These are phyloP conservation scores for Tetrax tetrax DNA, from an alignment of 2,113 vertebrate genomes.

Conservation along the genomic window DNA sequence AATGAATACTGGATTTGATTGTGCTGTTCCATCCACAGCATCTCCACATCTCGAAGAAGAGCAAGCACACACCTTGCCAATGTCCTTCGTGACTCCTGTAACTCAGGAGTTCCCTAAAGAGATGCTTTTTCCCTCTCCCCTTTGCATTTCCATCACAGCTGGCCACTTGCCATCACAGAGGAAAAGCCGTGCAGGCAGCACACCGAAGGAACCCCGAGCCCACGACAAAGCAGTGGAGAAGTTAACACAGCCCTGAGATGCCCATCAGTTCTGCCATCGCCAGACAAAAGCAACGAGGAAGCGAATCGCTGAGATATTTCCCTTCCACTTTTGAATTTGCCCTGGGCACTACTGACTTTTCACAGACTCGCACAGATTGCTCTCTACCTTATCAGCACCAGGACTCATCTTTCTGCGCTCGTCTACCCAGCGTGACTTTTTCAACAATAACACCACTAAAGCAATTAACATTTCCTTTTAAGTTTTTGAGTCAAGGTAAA, in stretches of 20 bases:
- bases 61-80: neutral
- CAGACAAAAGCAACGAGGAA: constrained; percentile 25
- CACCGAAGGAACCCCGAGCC: neutral
- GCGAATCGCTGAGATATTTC: neutral
- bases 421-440: neutral
- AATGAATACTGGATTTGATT: neutral
- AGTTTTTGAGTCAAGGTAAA: constrained; percentile 46
- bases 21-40: neutral
- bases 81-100: neutral
- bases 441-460: constrained; percentile 5
- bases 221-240: constrained; percentile 26
- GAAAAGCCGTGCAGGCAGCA: neutral
- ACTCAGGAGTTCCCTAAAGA: neutral
- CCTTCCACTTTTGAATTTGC: constrained; percentile 19
- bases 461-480: constrained; percentile 54
- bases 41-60: neutral
- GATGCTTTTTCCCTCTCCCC: neutral
- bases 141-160: neutral
- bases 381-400: constrained; percentile 20
- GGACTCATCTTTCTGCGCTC: neutral
- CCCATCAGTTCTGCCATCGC: constrained; percentile 9
- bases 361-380: neutral
- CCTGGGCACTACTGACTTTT: constrained; percentile 10
- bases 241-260: neutral
- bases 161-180: neutral